Evolutionary conservation across 23 tunicate genomes (phyloP).

Genomic region (Trididemnum clinides): DNA sequence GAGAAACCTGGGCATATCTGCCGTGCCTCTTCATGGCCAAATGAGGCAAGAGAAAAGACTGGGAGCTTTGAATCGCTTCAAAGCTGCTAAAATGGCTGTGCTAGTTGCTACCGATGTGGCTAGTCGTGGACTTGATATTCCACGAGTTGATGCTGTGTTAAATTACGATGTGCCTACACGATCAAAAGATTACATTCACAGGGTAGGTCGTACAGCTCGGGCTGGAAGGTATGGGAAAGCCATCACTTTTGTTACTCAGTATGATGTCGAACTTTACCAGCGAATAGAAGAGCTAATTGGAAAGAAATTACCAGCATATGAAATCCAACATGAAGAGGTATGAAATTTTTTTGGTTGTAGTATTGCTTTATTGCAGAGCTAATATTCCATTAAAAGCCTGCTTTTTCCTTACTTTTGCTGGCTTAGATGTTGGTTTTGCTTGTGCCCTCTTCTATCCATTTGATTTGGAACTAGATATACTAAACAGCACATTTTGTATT

Average conservation of each 20-base stretch:
- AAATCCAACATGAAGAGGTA: constrained; percentile 80
- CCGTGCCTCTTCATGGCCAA: constrained; percentile 92
- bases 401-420: no score
- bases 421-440: no score
- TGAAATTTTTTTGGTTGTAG: background rate
- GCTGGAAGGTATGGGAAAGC: constrained; percentile 94
- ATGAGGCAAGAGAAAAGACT: constrained; percentile 93
- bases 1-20: constrained; percentile 63
- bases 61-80: constrained; percentile 84
- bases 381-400: no score
- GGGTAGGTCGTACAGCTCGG: constrained; percentile 96
- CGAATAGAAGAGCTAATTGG: constrained; percentile 89
- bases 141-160: constrained; percentile 90
- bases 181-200: constrained; percentile 93
- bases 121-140: constrained; percentile 92
- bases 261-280: constrained; percentile 95
- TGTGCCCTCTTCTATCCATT: no score
- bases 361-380: no score
- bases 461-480: no score
- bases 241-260: constrained; percentile 92
- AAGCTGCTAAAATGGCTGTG: constrained; percentile 68
- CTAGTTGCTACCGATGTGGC: constrained; percentile 95
- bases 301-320: constrained; percentile 81
- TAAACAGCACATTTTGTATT: no score
- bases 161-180: constrained; percentile 83